Conservation (phyloP, 1,140 invertebrate genomes). For the Temnothorax curvispinosus region DNA sequence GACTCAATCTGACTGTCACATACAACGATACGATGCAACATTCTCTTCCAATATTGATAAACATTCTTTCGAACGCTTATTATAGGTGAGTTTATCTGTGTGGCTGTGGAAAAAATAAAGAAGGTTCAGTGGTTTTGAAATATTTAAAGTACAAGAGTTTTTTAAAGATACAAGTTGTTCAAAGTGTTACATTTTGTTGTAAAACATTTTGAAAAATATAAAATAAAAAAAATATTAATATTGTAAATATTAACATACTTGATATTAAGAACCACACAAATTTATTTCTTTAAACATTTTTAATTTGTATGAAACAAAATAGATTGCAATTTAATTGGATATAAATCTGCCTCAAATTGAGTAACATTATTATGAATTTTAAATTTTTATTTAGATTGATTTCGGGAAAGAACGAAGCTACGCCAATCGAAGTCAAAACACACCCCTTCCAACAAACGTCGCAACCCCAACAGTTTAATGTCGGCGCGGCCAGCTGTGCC, state of each 20-base stretch:
- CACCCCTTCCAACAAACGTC: constrained; percentile 91
- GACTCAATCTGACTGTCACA: constrained; percentile 87
- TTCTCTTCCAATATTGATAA: constrained; percentile 91
- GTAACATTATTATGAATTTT: constrained; percentile 8
- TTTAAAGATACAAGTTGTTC: not conserved
- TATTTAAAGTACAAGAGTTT: constrained; percentile 21
- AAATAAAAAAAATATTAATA: not conserved
- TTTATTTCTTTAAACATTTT: not conserved
- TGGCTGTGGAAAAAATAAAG: constrained; percentile 15
- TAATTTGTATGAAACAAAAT: not conserved
- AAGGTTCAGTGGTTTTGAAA: constrained; percentile 9
- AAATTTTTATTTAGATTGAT: constrained; percentile 72
- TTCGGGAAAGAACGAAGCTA: constrained; percentile 70
- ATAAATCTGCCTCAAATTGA: not conserved
- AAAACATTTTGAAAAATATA: not conserved
- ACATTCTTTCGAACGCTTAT: constrained; percentile 90
- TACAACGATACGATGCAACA: constrained; percentile 94
- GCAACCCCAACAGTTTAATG: constrained; percentile 89
- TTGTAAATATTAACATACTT: not conserved
- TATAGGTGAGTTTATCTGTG: constrained; percentile 86
- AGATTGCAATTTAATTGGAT: not conserved
- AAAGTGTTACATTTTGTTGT: not conserved
- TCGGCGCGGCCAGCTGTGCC: constrained; percentile 90
- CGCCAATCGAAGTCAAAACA: constrained; percentile 86
- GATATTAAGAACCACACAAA: not conserved